These are phyloP conservation scores for Euplagia quadripunctaria DNA, from an alignment of 2,888 invertebrate genomes.

Conservation along the genomic window DNA sequence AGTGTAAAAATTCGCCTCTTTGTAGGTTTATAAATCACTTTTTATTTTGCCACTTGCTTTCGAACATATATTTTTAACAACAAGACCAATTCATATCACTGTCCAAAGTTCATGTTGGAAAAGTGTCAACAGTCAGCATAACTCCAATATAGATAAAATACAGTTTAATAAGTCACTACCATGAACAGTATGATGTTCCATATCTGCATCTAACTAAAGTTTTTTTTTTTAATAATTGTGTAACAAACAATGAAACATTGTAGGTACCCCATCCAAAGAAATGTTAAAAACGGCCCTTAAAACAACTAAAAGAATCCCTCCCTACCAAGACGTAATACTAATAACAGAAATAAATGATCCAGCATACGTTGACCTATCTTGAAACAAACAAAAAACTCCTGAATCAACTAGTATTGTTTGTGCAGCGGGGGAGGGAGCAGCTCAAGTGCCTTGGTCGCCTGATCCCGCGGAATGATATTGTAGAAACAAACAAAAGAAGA, in stretches of 20 bases:
- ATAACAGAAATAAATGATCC: constrained; percentile 69
- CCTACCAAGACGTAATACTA: constrained; percentile 62
- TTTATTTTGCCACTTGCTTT: neutral
- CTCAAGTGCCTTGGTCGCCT: constrained; percentile 56
- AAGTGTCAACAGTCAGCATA: too few relatives aligned
- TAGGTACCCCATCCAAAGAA: constrained; percentile 7
- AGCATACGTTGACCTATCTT: constrained; percentile 53
- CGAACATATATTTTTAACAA: neutral
- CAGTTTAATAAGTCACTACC: neutral
- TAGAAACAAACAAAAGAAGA: constrained; percentile 85
- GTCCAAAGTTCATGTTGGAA: neutral
- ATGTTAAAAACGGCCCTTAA: constrained; percentile 41
- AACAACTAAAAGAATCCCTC: constrained; percentile 58
- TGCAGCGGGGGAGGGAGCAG: constrained; percentile 43
- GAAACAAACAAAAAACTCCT: constrained; percentile 40
- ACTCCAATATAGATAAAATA: neutral
- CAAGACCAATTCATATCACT: neutral
- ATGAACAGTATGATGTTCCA: neutral
- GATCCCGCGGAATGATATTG: constrained; percentile 73
- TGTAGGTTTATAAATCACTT: too few relatives aligned
- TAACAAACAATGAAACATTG: constrained; percentile 8
- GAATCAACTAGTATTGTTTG: constrained; percentile 20
- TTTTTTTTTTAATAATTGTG: neutral
- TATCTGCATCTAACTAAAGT: neutral
- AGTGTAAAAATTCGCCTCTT: too few relatives aligned